These are phyloP conservation scores for Holacanthus passer DNA, from an alignment of 2,113 vertebrate genomes.

Conservation along the genomic window DNA sequence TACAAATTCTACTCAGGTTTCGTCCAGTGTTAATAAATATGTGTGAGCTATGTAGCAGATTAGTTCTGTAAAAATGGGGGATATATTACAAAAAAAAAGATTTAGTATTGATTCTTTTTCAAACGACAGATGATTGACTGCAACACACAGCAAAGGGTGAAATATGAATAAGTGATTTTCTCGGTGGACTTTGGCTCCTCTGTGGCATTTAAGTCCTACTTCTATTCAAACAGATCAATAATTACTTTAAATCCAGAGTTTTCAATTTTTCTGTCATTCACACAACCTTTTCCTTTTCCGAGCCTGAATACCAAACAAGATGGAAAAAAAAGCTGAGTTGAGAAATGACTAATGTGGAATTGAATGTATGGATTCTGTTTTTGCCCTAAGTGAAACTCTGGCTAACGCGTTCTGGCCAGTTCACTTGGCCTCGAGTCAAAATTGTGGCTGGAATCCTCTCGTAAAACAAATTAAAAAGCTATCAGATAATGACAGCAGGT, in stretches of 20 bases:
- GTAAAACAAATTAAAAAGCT: slow-evolving; percentile 70
- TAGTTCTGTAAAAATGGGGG: slow-evolving; percentile 35
- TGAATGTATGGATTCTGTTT: slow-evolving; percentile 72
- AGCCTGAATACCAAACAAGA: slow-evolving; percentile 49
- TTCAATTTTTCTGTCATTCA: slow-evolving; percentile 51
- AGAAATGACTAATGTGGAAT: slow-evolving; percentile 75
- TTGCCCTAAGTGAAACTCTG: slow-evolving; percentile 48
- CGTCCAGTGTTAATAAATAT: not conserved
- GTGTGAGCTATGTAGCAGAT: slow-evolving; percentile 42
- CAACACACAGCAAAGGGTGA: slow-evolving; percentile 53
- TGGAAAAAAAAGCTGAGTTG: slow-evolving; percentile 29
- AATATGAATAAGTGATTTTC: slow-evolving; percentile 71
- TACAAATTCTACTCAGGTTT: slow-evolving; percentile 17
- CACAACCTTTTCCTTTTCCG: slow-evolving; percentile 63
- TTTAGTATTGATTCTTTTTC: slow-evolving; percentile 67
- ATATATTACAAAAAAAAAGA: slow-evolving; percentile 40
- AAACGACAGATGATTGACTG: slow-evolving; percentile 74
- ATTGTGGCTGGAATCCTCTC: slow-evolving; percentile 41
- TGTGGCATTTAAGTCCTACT: slow-evolving; percentile 76
- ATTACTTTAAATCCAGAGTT: slow-evolving; percentile 66
- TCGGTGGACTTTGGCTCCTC: slow-evolving; percentile 64
- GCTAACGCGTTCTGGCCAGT: slow-evolving; percentile 47
- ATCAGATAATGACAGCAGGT: slow-evolving; percentile 53
- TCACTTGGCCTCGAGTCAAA: slow-evolving; percentile 56
- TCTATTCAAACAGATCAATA: slow-evolving; percentile 78